These are phyloP conservation scores for Leptatherina wallacei DNA, from an alignment of 2,797 vertebrate species.

Conservation along the genomic window DNA sequence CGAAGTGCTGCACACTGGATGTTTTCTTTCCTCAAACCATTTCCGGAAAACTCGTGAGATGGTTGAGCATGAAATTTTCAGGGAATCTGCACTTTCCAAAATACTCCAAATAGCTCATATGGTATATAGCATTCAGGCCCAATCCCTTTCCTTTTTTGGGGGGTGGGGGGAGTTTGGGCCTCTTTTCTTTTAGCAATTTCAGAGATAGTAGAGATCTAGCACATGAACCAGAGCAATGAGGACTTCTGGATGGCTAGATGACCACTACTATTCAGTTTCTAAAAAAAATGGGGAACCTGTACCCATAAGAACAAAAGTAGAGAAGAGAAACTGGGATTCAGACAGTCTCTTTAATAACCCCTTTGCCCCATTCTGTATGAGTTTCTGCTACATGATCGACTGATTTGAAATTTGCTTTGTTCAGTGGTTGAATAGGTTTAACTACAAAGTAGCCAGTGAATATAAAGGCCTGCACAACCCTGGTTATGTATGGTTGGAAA, in stretches of 20 bases:
- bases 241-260: neutral
- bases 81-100: neutral
- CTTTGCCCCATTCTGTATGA: neutral
- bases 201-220: neutral
- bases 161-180: no score
- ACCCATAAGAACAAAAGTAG: neutral
- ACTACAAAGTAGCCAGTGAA: no score
- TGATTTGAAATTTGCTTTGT: neutral
- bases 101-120: neutral
- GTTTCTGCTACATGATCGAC: neutral
- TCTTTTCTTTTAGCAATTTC: neutral
- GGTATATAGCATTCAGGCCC: neutral
- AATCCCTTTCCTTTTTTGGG: neutral
- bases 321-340: neutral
- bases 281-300: neutral
- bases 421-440: neutral
- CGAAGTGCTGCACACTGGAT: neutral
- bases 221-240: neutral
- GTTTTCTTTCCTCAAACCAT: neutral
- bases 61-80: neutral
- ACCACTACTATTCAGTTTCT: neutral
- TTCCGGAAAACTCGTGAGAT: neutral
- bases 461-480: no score
- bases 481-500: no score
- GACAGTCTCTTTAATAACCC: neutral